A percentile compares a stretch with the other conserved stretches of the same genome.
phyloP scores from a whole-genome alignment of 2,797 vertebrate genomes.

The Epinephelus malabaricus region DNA sequence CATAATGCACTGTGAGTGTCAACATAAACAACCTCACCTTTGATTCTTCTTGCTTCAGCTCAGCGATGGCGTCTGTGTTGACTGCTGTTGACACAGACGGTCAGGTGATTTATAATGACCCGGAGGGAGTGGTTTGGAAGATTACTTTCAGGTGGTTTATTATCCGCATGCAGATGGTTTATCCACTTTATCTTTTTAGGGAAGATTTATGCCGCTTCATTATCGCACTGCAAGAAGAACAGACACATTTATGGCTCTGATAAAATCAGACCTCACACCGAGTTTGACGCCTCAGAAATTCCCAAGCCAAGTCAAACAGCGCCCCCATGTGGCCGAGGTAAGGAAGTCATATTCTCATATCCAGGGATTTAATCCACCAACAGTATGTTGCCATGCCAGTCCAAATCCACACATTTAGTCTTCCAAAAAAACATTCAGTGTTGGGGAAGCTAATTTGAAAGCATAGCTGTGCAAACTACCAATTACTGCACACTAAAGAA shows the following conservation, averaged over 20 bases:
- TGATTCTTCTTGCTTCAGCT: constrained; percentile 51
- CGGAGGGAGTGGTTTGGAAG: constrained; percentile 51
- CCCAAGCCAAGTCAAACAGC: constrained; percentile 11
- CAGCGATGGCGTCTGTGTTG: constrained; percentile 74
- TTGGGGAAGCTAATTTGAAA: too few relatives aligned
- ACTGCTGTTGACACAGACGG: constrained; percentile 72
- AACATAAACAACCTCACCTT: constrained; percentile 77
- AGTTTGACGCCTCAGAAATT: background rate
- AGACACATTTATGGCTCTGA: background rate
- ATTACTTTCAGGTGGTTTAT: constrained; percentile 17
- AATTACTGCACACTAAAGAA: too few relatives aligned
- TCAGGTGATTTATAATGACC: constrained; percentile 72
- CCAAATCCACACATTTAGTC: background rate
- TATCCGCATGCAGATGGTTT: background rate
- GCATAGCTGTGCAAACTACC: too few relatives aligned
- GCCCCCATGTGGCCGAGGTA: constrained; percentile 14
- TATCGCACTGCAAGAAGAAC: background rate
- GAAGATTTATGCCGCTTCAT: background rate
- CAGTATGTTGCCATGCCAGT: background rate
- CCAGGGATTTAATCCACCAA: background rate
- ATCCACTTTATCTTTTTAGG: background rate
- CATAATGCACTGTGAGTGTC: background rate
- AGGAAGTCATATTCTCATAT: background rate
- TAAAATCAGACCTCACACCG: background rate
- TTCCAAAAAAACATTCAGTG: too few relatives aligned